Evolutionary conservation across 2,797 vertebrate genomes (phyloP).

Genomic region (Cossypha heuglini): DNA sequence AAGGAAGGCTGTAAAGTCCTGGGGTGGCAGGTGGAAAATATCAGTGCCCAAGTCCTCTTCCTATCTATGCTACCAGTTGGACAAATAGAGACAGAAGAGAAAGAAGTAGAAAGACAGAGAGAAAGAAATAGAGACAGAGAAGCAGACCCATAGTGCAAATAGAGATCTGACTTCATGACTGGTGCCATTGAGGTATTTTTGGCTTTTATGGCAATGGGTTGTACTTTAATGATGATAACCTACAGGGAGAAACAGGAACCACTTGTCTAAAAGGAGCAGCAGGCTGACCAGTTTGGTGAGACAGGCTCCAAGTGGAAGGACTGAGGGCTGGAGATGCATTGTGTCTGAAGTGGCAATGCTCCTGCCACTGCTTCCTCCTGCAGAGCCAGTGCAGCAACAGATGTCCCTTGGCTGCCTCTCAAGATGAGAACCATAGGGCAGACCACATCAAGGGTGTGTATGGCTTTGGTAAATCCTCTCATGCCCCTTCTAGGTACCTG

Average conservation of each 20-base stretch:
- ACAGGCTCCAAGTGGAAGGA: background rate
- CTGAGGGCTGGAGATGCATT: background rate
- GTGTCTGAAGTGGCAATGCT: background rate
- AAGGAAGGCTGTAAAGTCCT: background rate
- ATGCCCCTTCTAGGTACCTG: background rate
- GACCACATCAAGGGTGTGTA: background rate
- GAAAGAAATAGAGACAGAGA: background rate
- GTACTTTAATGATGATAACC: background rate
- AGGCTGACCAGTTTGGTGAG: background rate
- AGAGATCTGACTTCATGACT: background rate
- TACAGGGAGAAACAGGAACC: background rate
- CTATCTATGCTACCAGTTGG: background rate
- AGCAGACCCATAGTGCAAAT: background rate
- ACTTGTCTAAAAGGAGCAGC: background rate
- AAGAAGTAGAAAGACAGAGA: background rate
- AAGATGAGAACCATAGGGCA: background rate
- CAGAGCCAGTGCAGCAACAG: background rate
- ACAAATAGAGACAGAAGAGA: background rate
- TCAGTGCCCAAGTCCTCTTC: background rate
- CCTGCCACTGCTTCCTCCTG: background rate
- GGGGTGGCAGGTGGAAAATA: background rate
- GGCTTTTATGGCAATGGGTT: background rate
- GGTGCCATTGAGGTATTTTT: background rate
- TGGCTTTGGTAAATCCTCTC: background rate
- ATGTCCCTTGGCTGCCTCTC: background rate